These are phyloP conservation scores for Galbula dea DNA, from an alignment of 2,113 vertebrate genomes.

Conservation along the genomic window DNA sequence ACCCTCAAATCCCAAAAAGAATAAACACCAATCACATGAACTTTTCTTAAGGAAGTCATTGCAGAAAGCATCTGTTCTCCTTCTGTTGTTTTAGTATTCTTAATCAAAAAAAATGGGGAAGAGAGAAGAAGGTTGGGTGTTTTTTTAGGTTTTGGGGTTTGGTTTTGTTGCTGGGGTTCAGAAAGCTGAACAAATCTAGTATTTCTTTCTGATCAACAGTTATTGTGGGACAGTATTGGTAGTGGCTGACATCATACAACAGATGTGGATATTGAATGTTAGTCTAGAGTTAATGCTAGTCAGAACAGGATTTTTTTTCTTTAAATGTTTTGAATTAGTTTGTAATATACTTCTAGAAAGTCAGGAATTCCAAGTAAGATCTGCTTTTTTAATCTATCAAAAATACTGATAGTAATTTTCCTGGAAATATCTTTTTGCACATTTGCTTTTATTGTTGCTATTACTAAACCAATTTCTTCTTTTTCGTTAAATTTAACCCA, in stretches of 20 bases:
- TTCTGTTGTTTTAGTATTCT: background rate
- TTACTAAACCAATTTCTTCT: background rate
- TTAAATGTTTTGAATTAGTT: background rate
- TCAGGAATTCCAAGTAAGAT: background rate
- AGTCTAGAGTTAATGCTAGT: background rate
- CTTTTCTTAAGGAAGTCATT: background rate
- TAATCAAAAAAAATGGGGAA: background rate
- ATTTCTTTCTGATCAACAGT: background rate
- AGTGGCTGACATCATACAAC: background rate
- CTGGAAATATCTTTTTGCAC: background rate
- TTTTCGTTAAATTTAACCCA: background rate
- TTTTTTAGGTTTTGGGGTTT: background rate
- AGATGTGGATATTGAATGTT: background rate
- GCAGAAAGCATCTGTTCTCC: background rate
- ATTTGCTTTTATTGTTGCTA: background rate
- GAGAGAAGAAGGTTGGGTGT: fast-evolving
- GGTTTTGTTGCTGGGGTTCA: background rate
- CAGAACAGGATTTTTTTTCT: background rate
- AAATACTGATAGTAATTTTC: background rate
- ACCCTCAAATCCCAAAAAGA: no score
- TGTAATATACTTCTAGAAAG: background rate
- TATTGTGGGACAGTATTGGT: background rate
- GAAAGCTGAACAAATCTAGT: background rate
- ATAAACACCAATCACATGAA: no score
- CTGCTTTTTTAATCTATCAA: background rate